These are phyloP conservation scores for Ceyx margarethae DNA, from an alignment of 2,113 vertebrate species.

Conservation along the genomic window DNA sequence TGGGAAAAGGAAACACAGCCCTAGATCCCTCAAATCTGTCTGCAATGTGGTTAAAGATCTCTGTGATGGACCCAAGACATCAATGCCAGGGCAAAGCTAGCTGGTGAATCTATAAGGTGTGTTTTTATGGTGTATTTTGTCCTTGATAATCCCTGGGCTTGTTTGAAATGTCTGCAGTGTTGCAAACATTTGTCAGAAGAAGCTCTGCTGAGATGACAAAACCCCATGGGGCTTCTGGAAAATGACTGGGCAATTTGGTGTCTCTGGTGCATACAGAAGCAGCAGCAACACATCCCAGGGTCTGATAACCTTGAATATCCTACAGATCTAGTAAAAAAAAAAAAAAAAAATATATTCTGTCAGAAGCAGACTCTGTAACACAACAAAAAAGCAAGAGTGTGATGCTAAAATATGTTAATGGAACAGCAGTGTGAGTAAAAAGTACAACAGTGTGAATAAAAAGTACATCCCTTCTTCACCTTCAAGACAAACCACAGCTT, in stretches of 20 bases:
- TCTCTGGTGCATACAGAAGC: neutral
- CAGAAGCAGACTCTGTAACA: neutral
- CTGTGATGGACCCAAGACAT: neutral
- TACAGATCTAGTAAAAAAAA: neutral
- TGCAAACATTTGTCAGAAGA: neutral
- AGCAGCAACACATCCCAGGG: neutral
- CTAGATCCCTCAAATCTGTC: neutral
- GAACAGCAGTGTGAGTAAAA: neutral
- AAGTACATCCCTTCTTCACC: neutral
- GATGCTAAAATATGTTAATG: neutral
- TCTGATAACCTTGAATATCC: neutral
- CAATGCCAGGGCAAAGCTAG: neutral
- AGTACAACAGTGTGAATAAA: neutral
- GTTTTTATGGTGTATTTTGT: neutral
- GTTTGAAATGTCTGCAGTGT: neutral
- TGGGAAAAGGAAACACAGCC: neutral
- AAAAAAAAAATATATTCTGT: neutral
- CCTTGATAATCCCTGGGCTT: neutral
- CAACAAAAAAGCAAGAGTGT: neutral
- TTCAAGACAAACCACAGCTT: neutral
- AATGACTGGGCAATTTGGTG: neutral
- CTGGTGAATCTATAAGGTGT: neutral
- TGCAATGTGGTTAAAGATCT: neutral
- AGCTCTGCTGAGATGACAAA: neutral
- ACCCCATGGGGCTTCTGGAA: neutral